These are phyloP conservation scores for Tetropium fuscum DNA, from an alignment of 2,888 invertebrate genomes.

Conservation along the genomic window DNA sequence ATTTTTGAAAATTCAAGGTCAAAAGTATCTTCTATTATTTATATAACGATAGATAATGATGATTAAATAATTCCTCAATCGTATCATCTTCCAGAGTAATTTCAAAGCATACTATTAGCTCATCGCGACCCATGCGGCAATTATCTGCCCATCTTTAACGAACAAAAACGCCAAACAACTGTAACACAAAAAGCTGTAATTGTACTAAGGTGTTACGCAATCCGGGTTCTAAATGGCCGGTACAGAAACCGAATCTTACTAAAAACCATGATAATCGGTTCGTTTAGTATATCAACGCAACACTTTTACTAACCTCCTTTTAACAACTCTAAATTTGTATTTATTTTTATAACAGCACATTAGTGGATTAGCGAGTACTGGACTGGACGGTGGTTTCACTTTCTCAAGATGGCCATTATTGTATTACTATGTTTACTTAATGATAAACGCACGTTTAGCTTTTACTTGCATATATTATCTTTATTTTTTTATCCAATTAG, in stretches of 20 bases:
- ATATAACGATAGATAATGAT: too few species aligned
- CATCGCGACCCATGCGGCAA: too few species aligned
- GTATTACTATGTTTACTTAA: not conserved
- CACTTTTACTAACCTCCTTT: conserved; percentile 42
- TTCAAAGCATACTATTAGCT: too few species aligned
- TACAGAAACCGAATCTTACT: conserved; percentile 31
- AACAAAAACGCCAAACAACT: too few species aligned
- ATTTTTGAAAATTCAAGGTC: too few species aligned
- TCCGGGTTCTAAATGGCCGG: conserved; percentile 28
- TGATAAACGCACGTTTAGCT: conserved; percentile 4
- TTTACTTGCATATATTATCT: too few species aligned
- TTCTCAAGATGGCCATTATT: conserved; percentile 7
- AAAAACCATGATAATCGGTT: conserved; percentile 31
- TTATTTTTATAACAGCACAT: conserved; percentile 4
- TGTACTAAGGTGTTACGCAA: not conserved
- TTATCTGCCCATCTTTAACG: too few species aligned
- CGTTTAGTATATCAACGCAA: conserved; percentile 19
- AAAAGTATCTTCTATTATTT: too few species aligned
- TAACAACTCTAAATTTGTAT: conserved; percentile 17
- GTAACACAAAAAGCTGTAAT: too few species aligned
- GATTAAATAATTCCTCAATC: too few species aligned
- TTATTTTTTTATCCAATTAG: too few species aligned
- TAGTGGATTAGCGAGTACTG: conserved; percentile 8
- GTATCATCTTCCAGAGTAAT: too few species aligned
- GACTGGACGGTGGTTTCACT: conserved; percentile 23